Conservation (phyloP, 2,797 vertebrate species). For the Eupleurogrammus muticus region DNA sequence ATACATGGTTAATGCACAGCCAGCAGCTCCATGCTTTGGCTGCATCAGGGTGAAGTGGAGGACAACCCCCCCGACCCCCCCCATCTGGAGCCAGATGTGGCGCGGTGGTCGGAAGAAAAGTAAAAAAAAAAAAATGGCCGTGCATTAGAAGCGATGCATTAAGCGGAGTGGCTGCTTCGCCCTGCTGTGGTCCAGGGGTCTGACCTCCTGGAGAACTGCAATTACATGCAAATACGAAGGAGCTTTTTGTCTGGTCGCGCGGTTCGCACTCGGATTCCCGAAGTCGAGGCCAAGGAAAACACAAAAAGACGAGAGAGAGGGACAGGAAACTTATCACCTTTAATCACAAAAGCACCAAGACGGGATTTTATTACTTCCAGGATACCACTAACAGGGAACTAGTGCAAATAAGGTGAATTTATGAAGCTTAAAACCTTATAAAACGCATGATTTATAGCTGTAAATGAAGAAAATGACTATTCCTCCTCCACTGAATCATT, state of each 20-base stretch:
- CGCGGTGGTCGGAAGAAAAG: slow-evolving; percentile 49
- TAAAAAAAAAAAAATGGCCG: slow-evolving; percentile 24
- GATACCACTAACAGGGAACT: too few relatives aligned
- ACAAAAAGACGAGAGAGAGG: too few relatives aligned
- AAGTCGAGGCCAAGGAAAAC: slow-evolving; percentile 11
- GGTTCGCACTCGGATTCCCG: slow-evolving; percentile 9
- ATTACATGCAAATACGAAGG: slow-evolving; percentile 19
- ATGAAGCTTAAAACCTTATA: too few relatives aligned
- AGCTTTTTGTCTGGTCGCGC: slow-evolving; percentile 6
- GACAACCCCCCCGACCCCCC: slow-evolving; percentile 49
- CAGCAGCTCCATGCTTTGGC: slow-evolving; percentile 30
- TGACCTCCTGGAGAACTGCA: slow-evolving; percentile 33
- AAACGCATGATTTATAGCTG: too few relatives aligned
- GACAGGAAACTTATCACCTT: too few relatives aligned
- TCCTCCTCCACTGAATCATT: too few relatives aligned
- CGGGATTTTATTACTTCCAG: too few relatives aligned
- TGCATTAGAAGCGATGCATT: slow-evolving; percentile 38
- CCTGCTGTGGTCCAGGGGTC: slow-evolving; percentile 33
- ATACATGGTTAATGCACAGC: slow-evolving; percentile 33
- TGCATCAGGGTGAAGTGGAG: slow-evolving; percentile 49
- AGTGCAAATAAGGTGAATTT: too few relatives aligned
- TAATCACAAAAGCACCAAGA: too few relatives aligned
- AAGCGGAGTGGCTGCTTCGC: slow-evolving; percentile 38
- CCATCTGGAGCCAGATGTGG: slow-evolving; percentile 64
- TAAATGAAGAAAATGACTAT: too few relatives aligned